Percentiles rank a stretch among this genome's conserved stretches.
Evolutionary conservation across 2,888 invertebrate species (phyloP).

Genomic region (Notocelia uddmanniana): DNA sequence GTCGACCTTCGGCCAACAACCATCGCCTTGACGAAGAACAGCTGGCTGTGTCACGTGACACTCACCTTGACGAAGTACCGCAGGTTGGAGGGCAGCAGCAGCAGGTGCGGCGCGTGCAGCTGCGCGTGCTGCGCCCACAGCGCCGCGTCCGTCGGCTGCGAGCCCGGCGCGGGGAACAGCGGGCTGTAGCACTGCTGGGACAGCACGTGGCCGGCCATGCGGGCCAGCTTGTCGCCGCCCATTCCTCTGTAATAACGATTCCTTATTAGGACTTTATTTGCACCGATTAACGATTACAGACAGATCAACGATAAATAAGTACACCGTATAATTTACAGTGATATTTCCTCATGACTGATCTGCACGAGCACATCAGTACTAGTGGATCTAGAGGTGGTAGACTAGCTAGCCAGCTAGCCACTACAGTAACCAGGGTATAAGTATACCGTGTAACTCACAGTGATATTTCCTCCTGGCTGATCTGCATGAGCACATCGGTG

Average conservation of each 20-base stretch:
- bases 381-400: background rate
- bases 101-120: slow-evolving; percentile 91
- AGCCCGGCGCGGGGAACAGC: slow-evolving; percentile 89
- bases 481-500: slow-evolving; percentile 93
- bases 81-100: slow-evolving; percentile 94
- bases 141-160: slow-evolving; percentile 89
- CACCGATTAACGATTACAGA: too few relatives aligned
- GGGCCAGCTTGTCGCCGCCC: slow-evolving; percentile 89
- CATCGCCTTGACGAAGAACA: too few relatives aligned
- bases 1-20: too few relatives aligned
- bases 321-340: slow-evolving; percentile 82
- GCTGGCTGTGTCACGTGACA: slow-evolving; percentile 93
- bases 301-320: too few relatives aligned
- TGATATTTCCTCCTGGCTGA: slow-evolving; percentile 92
- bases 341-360: slow-evolving; percentile 92
- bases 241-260: slow-evolving; percentile 59
- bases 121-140: slow-evolving; percentile 90
- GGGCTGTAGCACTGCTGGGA: slow-evolving; percentile 94
- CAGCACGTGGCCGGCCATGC: slow-evolving; percentile 90
- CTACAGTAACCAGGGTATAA: background rate
- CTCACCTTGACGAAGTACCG: slow-evolving; percentile 92
- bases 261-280: too few relatives aligned
- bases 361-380: slow-evolving; percentile 94
- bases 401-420: background rate
- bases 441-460: slow-evolving; percentile 80